Evolutionary conservation across 1,140 invertebrate species (phyloP), one percentile per base, ranked within the genome.

Genomic region (Cherax quadricarinatus): DNA sequence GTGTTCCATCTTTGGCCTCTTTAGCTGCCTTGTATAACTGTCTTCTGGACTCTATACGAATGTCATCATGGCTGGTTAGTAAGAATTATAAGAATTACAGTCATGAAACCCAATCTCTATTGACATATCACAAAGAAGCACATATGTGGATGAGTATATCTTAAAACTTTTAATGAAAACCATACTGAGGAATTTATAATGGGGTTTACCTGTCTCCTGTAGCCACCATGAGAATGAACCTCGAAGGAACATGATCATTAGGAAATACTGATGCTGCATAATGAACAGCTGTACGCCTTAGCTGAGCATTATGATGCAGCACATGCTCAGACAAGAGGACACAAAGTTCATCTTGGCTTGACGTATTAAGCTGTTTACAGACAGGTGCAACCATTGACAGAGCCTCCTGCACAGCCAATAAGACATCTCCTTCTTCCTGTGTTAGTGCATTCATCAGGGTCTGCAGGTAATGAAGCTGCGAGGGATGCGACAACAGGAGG

Each of bases 241-340:
- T 96, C 3, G 98, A 97, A 3, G 97, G 97, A 3, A 97, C 96
- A 95, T 98, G 97, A 94, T 97, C 96, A 53, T 96, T 95, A 6
- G 97, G 97, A 95, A 98, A 99, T 80, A 98, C 97, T 24, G 96
- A 96, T 4, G 97, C 96, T 3, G 97, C 96, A 95, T 98, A 98
- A 91, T 98, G 96, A 91, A 98, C 97, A 48, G 97, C 97, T 30
- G 98, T 97, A 94, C 97, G 97, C 92, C 98, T 95, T 4, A 97
- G 97, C 95, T 97, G 97, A 0, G 96, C 95, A 93, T 97, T 96
- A 57, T 96, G 96, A 49, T 96, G 96, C 86, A 96, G 96, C 93
- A 97, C 96, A 95, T 97, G 96, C 86, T 96, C 95, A 93, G 96
- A 95, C 4, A 97, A 94, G 4, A 97, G 94, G 89, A 96, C 96